These are phyloP conservation scores for Drosophila chauvacae DNA, from an alignment of 1,140 invertebrate species.

Conservation along the genomic window DNA sequence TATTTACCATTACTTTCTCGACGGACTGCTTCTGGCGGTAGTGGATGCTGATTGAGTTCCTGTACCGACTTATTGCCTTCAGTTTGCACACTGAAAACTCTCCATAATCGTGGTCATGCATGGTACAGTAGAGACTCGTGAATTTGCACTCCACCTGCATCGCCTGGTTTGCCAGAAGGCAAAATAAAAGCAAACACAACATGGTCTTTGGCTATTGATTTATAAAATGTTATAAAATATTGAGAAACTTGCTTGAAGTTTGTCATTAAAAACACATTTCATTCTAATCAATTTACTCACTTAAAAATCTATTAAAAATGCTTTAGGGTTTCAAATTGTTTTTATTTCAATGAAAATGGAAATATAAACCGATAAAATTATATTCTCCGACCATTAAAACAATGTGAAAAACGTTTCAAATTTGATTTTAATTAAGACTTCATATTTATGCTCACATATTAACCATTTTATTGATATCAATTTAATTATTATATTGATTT, in stretches of 20 bases:
- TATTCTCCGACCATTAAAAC: too few relatives aligned
- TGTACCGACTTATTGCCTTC: not conserved
- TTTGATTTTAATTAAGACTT: not conserved
- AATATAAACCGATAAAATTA: not conserved
- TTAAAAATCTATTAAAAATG: not conserved
- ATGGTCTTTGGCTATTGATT: not conserved
- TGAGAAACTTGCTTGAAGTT: not conserved
- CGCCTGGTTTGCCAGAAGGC: not conserved
- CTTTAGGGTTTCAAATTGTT: not conserved
- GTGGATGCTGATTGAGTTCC: not conserved
- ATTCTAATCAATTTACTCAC: not conserved
- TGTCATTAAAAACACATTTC: not conserved
- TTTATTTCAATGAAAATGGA: not conserved
- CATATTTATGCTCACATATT: not conserved
- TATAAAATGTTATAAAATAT: not conserved
- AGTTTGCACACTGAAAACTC: not conserved
- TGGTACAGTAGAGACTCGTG: not conserved
- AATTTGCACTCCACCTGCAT: not conserved
- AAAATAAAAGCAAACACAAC: not conserved
- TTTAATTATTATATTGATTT: not conserved
- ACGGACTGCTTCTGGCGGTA: not conserved
- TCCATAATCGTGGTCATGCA: not conserved
- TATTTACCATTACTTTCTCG: not conserved
- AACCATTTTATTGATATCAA: conserved; percentile 3
- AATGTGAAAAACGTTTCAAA: not conserved